Percentiles rank a stretch among this genome's conserved stretches.
Evolutionary conservation across 2,797 vertebrate genomes (phyloP).

Genomic region (Mus minutoides): DNA sequence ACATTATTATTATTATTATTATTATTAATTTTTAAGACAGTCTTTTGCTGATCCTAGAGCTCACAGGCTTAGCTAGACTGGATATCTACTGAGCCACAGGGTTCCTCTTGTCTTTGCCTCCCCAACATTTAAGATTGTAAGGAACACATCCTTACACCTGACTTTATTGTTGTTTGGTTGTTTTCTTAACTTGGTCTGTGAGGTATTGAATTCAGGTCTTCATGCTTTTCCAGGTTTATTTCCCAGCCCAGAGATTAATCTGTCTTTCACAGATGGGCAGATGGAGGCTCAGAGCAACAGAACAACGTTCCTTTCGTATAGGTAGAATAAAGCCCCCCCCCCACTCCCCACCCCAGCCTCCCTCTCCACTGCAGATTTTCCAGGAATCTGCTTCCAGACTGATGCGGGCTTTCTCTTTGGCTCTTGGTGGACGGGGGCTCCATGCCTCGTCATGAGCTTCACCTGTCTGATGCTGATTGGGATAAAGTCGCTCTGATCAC

Average conservation of each 20-base stretch:
- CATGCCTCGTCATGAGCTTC: background rate
- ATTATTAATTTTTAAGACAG: too few relatives aligned
- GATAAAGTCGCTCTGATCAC: slow-evolving; percentile 52
- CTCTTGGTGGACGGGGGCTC: background rate
- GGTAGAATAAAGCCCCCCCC: background rate
- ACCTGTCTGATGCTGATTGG: background rate
- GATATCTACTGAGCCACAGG: background rate
- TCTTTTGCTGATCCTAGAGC: background rate
- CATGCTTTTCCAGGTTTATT: background rate
- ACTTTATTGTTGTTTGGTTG: background rate
- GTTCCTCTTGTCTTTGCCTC: background rate
- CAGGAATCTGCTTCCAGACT: background rate
- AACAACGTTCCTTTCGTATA: background rate
- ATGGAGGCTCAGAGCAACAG: background rate
- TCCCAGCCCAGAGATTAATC: background rate
- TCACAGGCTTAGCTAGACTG: background rate
- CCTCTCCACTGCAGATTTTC: background rate
- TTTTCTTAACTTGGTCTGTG: background rate
- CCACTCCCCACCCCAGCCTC: background rate
- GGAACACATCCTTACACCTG: background rate
- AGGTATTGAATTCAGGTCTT: background rate
- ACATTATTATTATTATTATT: too few relatives aligned
- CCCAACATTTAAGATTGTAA: background rate
- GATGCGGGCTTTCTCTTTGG: background rate
- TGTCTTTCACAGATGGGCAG: background rate